Evolutionary conservation across 2,113 vertebrate species (phyloP), one percentile per base, ranked within the genome.

Genomic region (Calcarius ornatus): DNA sequence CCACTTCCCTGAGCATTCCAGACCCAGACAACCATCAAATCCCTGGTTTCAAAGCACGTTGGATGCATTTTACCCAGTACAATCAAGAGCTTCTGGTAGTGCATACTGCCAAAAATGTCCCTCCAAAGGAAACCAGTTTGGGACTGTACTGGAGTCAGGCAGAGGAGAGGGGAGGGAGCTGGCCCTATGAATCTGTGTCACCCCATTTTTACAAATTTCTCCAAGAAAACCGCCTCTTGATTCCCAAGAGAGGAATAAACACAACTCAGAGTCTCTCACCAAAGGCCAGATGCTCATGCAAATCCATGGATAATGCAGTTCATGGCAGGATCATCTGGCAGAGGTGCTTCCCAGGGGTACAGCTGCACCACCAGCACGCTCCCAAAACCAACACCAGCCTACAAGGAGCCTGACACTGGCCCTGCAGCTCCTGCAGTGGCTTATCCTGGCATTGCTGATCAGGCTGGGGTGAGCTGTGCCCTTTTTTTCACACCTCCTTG

Each of bases 371-470:
- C 13, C 64, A 65, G 40, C 50, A 30, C 0, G 0, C 23, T 60
- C 47, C 47, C 38, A 50, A 5, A 8, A 59, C 12, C 70, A 90
- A 48, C 15, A 19, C 31, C 13, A 31, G 22, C 17, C 2, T 2
- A 1, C 16, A 40, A 9, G 12, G 8, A 63, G 5, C 14, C 2
- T 43, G 30, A 9, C n/a, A 27, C 28, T 0, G 2, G 10, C 14
- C 7, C 43, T 57, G 7, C 24, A 37, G 1, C 8, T 35, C 66
- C 31, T 48, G 14, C n/a, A 35, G 2, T 0, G 9, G 24, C 13
- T 42, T 60, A 27, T 43, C 8, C 43, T 60, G 40, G 40, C 37
- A 19, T 5, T 57, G 37, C 23, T 70, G 57, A 56, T 24, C 27
- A 38, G 50, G 30, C 35, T 77, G 70, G 30, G 17, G 28, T 20